Conservation (phyloP, 1,140 invertebrate species). For the Diorhabda elongata region DNA sequence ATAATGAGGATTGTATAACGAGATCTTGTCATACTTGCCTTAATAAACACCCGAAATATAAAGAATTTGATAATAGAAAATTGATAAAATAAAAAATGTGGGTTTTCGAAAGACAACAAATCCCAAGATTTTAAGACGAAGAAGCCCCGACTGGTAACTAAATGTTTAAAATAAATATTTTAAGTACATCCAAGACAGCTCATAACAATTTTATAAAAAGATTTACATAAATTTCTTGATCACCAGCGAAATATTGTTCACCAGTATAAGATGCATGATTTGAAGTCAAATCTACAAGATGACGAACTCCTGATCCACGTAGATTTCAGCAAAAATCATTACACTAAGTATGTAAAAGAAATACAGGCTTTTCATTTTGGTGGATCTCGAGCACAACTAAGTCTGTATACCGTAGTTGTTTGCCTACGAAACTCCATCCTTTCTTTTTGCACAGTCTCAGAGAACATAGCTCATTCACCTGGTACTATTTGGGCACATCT, state of each 20-base stretch:
- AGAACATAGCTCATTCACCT: not conserved
- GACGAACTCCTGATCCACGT: constrained; percentile 32
- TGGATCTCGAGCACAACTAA: constrained; percentile 36
- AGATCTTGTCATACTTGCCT: not conserved
- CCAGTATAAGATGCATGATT: constrained; percentile 33
- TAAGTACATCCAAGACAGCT: not conserved
- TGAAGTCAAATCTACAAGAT: constrained; percentile 32
- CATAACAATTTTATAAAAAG: not conserved
- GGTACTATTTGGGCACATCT: not conserved
- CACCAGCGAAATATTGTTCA: constrained; percentile 6
- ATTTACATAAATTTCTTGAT: not conserved
- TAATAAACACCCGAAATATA: not conserved
- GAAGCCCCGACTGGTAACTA: not conserved
- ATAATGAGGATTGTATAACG: not conserved
- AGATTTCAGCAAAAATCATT: constrained; percentile 41
- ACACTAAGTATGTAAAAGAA: constrained; percentile 37
- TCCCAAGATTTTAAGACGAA: not conserved
- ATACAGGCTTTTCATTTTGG: constrained; percentile 44
- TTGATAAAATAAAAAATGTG: not conserved
- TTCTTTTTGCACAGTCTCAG: not conserved
- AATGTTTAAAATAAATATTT: not conserved
- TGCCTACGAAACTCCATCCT: not conserved
- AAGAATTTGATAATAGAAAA: not conserved
- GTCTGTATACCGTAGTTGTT: constrained; percentile 26
- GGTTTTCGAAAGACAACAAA: not conserved